Conservation (phyloP, 2,113 vertebrate species). For the Neofelis nebulosa region DNA sequence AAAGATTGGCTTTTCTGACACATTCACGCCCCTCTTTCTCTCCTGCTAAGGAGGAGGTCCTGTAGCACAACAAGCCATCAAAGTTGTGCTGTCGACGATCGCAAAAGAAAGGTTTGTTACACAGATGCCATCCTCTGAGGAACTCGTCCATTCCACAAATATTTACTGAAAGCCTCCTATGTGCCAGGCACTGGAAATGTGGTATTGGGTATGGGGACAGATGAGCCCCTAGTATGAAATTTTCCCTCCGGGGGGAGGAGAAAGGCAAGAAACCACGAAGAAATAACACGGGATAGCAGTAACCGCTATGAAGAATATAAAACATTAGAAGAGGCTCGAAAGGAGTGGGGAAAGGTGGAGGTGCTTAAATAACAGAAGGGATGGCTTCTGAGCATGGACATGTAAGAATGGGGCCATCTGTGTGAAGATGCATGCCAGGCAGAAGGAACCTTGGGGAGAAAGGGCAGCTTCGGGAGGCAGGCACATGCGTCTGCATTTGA, state of each 20-base stretch:
- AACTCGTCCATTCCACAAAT: background rate
- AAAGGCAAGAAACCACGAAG: background rate
- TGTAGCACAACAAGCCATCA: background rate
- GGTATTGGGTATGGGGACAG: background rate
- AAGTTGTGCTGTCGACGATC: background rate
- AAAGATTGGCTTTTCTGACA: background rate
- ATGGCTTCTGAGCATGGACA: background rate
- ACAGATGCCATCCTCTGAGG: background rate
- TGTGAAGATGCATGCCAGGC: background rate
- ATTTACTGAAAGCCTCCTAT: background rate
- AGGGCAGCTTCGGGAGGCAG: rapidly evolving
- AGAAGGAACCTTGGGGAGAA: background rate
- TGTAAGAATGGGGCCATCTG: background rate
- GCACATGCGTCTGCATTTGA: background rate
- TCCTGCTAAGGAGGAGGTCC: background rate
- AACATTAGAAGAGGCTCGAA: background rate
- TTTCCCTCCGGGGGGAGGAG: background rate
- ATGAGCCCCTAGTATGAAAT: background rate
- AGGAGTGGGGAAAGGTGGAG: background rate
- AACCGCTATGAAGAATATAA: background rate
- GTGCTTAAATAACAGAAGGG: background rate
- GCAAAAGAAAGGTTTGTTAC: background rate
- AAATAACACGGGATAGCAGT: background rate
- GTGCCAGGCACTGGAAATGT: background rate
- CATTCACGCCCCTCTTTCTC: background rate